Base-by-base conservation (phyloP, 2,113 vertebrate genomes). In the Dipodomys ordii region DNA sequence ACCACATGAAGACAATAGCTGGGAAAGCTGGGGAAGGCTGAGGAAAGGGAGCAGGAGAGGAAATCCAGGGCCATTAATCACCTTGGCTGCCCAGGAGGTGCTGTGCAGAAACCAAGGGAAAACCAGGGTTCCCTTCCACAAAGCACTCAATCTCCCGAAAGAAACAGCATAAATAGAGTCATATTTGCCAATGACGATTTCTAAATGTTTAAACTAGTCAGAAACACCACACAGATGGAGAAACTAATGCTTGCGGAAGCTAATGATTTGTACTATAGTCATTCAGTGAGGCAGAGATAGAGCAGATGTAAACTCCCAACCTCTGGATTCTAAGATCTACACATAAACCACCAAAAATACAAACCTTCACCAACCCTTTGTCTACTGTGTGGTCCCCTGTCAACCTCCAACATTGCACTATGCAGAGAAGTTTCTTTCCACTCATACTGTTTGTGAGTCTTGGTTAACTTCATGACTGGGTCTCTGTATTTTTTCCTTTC, bases 181-280 rank as follows among this genome's bases (percentile, higher is more conserved):
- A 49, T 65, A 92, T 95, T 94, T 95, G 94, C 95, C 96, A 95
- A 83, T 53, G 94, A 90, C 77, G 79, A 71, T 94, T 95, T 95
- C 96, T 95, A 92, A 95, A 95, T 95, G 95, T 97, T 97, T 96
- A 96, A 97, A 95, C 78, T 93, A 95, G 91, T 74, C 90, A 20
- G 83, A 95, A 95, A 97, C 85, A 62, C 94, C 93, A 64, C 90
- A 39, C 96, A 96, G 87, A 97, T 88, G 90, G 91, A 94, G 92
- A 88, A 82, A 79, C 53, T 83, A 96, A 95, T 30, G 79, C 82
- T 64, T 46, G 35, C 20, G 35, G 82, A 96, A 96, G 87, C 93
- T 86, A 84, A 91, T 88, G 94, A 95, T 92, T 94, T 96, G 95
- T 85, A 69, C 93, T 35, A 0, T 18, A 73, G 87, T 92, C 81